Evolutionary conservation across 2,888 invertebrate species (phyloP).

Genomic region (Oasisia sp.): DNA sequence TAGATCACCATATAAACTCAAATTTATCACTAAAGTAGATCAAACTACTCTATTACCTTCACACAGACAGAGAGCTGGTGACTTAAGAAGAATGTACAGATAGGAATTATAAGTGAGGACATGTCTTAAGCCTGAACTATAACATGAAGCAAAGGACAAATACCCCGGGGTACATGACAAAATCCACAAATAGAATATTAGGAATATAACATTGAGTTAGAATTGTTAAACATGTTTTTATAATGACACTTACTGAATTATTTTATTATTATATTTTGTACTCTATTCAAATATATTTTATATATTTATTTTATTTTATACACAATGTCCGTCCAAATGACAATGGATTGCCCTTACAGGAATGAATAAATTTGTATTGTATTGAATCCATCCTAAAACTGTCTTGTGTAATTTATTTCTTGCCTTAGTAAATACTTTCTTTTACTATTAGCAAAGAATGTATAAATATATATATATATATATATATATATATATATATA

Average conservation of each 20-base stretch:
- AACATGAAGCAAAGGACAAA: not conserved
- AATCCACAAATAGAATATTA: not conserved
- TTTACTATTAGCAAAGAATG: not conserved
- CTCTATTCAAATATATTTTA: too few relatives aligned
- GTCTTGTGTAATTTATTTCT: not conserved
- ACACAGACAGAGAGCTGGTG: not conserved
- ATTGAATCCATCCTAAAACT: not conserved
- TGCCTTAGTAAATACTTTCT: not conserved
- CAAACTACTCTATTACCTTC: not conserved
- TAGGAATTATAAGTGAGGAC: not conserved
- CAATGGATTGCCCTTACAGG: too few relatives aligned
- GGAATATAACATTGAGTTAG: not conserved
- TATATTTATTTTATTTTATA: too few relatives aligned
- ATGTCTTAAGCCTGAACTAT: not conserved
- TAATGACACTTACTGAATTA: too few relatives aligned
- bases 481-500: not conserved
- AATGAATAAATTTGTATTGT: too few relatives aligned
- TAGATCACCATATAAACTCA: not conserved
- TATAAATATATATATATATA: not conserved
- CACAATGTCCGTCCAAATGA: too few relatives aligned
- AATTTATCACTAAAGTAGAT: not conserved
- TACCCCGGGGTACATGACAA: not conserved
- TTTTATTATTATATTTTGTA: too few relatives aligned
- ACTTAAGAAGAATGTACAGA: not conserved
- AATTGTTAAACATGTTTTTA: too few relatives aligned